These are phyloP conservation scores for Pygoscelis antarcticus DNA, from an alignment of 2,113 vertebrate genomes.

Conservation along the genomic window DNA sequence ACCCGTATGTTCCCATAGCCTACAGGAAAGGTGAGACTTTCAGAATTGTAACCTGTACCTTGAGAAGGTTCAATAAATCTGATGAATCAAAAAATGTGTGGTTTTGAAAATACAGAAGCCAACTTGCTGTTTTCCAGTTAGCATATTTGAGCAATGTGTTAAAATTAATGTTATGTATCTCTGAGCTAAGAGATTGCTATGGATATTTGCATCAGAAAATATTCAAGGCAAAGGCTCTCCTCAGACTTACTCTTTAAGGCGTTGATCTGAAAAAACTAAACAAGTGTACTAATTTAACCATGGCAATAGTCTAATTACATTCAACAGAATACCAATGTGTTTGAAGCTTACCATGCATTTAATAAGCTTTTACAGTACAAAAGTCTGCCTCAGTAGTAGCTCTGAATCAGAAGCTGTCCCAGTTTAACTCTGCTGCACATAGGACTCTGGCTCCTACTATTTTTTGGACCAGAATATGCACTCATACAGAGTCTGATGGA, in stretches of 20 bases:
- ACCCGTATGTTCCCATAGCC: background rate
- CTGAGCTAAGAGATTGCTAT: background rate
- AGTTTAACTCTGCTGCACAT: background rate
- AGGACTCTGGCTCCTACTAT: background rate
- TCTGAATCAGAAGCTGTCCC: background rate
- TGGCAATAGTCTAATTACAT: constrained; percentile 24
- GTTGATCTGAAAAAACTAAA: background rate
- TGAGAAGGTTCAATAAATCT: background rate
- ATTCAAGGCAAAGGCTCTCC: constrained; percentile 2
- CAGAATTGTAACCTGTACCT: background rate
- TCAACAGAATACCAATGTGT: background rate
- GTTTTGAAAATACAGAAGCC: background rate
- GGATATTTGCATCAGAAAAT: background rate
- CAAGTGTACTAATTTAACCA: constrained; percentile 44
- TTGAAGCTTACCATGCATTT: constrained; percentile 36
- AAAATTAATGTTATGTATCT: background rate
- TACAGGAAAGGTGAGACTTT: background rate
- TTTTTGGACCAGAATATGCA: background rate
- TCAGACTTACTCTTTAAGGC: constrained; percentile 10
- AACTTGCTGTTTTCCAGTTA: background rate
- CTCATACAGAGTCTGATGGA: background rate
- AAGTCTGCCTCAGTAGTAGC: background rate
- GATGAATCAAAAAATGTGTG: background rate
- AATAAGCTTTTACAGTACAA: background rate
- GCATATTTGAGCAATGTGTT: background rate